Evolutionary conservation across 1,140 invertebrate species (phyloP).

Genomic region (Aphidius ervi): DNA sequence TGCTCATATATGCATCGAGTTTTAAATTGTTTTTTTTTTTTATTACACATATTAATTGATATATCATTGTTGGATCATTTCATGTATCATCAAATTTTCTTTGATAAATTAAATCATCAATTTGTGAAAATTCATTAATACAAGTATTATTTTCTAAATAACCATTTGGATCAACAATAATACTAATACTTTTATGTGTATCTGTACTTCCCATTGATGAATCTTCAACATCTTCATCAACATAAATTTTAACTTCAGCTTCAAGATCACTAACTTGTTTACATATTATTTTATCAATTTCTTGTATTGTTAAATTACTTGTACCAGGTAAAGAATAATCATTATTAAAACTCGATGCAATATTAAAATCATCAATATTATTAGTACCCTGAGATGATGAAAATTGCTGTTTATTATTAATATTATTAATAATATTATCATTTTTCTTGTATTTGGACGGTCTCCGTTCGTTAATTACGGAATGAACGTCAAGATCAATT

Average conservation of each 20-base stretch:
- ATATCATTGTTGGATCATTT: not conserved
- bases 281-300: conserved; percentile 12
- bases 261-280: conserved; percentile 16
- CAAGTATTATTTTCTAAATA: conserved; percentile 6
- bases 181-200: conserved; percentile 15
- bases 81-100: not conserved
- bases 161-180: conserved; percentile 15
- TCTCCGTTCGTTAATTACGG: conserved; percentile 48
- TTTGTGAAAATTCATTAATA: conserved; percentile 13
- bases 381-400: conserved; percentile 19
- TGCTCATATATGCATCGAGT: conserved; percentile 9
- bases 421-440: not conserved
- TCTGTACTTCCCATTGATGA: conserved; percentile 5
- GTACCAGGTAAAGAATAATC: conserved; percentile 6
- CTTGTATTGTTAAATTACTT: conserved; percentile 7
- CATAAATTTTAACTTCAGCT: conserved; percentile 16
- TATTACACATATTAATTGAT: not conserved
- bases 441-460: conserved; percentile 39
- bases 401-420: conserved; percentile 1
- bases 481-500: conserved; percentile 45
- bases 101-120: conserved; percentile 7
- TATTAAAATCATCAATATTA: conserved; percentile 11
- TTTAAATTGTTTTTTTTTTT: conserved; percentile 8
- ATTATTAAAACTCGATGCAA: not conserved
- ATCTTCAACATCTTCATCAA: conserved; percentile 16